Evolutionary conservation across 2,797 vertebrate genomes (phyloP).

Genomic region (Sebastes elongatus): DNA sequence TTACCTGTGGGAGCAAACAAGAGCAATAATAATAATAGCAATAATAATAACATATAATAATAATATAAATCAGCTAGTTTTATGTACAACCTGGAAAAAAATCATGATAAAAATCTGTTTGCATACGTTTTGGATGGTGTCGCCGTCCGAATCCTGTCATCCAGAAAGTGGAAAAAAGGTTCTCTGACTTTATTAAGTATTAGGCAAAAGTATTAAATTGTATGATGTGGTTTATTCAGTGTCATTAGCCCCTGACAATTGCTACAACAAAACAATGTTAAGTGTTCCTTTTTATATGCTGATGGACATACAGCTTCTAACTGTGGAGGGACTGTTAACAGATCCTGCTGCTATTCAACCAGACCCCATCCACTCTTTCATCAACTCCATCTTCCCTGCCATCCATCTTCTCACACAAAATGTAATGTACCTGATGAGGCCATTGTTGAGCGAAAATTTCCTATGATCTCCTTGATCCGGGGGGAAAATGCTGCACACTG

Average conservation of each 20-base stretch:
- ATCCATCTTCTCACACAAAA: constrained; percentile 12
- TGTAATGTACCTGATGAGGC: neutral
- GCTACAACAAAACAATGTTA: constrained; percentile 18
- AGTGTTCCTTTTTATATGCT: constrained; percentile 34
- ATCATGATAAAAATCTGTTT: too few species aligned
- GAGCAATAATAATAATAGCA: too few species aligned
- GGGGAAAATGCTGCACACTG: neutral
- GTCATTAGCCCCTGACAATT: constrained; percentile 34
- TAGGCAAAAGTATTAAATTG: constrained; percentile 35
- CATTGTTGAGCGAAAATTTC: constrained; percentile 5
- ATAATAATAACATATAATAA: too few species aligned
- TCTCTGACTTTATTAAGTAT: constrained; percentile 41
- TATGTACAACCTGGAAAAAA: too few species aligned
- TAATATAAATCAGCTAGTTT: neutral
- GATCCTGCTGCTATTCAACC: constrained; percentile 13
- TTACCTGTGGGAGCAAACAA: too few species aligned
- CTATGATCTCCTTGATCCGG: constrained; percentile 20
- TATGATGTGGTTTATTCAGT: constrained; percentile 33
- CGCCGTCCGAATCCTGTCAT: neutral
- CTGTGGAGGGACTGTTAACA: neutral
- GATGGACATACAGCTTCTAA: constrained; percentile 13
- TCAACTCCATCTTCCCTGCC: constrained; percentile 3
- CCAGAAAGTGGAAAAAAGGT: constrained; percentile 2
- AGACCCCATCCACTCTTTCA: constrained; percentile 24
- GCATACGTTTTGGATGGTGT: neutral